Evolutionary conservation across 2,797 vertebrate species (phyloP).

Genomic region (Euthynnus affinis): DNA sequence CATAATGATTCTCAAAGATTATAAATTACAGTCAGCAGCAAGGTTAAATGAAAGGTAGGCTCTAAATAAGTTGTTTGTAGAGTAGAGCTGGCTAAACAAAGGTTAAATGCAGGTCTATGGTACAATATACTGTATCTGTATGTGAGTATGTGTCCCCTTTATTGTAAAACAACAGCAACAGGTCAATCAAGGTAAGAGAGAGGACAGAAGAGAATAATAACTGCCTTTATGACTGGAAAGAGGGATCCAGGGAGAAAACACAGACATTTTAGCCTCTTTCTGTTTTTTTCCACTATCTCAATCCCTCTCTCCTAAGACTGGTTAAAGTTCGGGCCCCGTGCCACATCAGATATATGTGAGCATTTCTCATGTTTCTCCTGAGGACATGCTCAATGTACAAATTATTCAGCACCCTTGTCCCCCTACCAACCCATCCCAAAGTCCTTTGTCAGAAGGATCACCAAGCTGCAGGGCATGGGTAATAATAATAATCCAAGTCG

Average conservation of each 20-base stretch:
- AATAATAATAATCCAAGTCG: conserved; percentile 59
- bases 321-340: conserved; percentile 52
- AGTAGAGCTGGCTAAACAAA: conserved; percentile 37
- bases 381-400: conserved; percentile 68
- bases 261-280: conserved; percentile 54
- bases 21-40: conserved; percentile 51
- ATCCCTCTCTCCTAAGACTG: conserved; percentile 46
- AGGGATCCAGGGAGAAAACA: conserved; percentile 50
- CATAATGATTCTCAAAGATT: conserved; percentile 32
- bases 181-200: conserved; percentile 49
- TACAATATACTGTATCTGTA: conserved; percentile 14
- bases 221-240: conserved; percentile 34
- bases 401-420: conserved; percentile 67
- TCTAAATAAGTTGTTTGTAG: conserved; percentile 56
- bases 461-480: conserved; percentile 66
- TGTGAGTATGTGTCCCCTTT: conserved; percentile 23
- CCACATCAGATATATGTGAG: conserved; percentile 73
- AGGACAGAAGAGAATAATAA: conserved; percentile 20
- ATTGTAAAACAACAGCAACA: conserved; percentile 39
- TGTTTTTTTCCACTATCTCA: not conserved
- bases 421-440: conserved; percentile 39
- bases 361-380: conserved; percentile 68
- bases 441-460: conserved; percentile 66
- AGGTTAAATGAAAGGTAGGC: conserved; percentile 57
- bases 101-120: conserved; percentile 39